These are phyloP conservation scores for Trachymyrmex cornetzi DNA, from an alignment of 1,140 invertebrate species.

Conservation along the genomic window DNA sequence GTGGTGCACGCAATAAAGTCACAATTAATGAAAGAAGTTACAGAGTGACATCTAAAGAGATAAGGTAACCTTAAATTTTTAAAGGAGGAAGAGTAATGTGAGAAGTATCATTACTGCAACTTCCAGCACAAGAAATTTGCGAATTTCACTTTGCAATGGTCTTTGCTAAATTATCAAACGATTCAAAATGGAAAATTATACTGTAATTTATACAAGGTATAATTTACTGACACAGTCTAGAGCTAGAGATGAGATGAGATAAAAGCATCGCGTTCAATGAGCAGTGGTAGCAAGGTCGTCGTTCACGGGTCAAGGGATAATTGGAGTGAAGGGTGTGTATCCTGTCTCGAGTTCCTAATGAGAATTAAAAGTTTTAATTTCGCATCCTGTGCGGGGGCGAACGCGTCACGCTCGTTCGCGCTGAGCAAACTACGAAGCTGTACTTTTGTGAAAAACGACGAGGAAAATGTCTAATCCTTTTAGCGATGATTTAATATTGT, in stretches of 20 bases:
- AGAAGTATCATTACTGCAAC: neutral
- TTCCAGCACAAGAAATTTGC: neutral
- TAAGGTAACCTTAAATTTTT: neutral
- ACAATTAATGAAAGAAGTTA: conserved; percentile 1
- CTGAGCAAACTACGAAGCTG: neutral
- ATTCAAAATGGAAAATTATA: neutral
- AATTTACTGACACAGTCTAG: conserved; percentile 3
- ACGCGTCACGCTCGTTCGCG: neutral
- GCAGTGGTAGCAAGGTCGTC: conserved; percentile 11
- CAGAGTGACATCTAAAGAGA: neutral
- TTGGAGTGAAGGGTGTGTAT: conserved; percentile 32
- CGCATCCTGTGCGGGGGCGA: neutral
- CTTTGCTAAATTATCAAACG: neutral
- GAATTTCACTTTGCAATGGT: neutral
- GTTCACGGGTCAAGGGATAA: conserved; percentile 39
- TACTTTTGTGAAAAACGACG: neutral
- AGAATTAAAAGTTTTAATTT: conserved; percentile 60
- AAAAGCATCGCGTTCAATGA: conserved; percentile 28
- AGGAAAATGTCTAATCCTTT: conserved; percentile 30
- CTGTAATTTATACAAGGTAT: neutral
- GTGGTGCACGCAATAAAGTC: neutral
- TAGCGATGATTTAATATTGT: conserved; percentile 43
- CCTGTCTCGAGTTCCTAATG: conserved; percentile 43
- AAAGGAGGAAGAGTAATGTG: neutral
- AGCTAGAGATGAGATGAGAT: conserved; percentile 14